Conservation (phyloP, 2,797 vertebrate genomes). For the Knipowitschia caucasica region DNA sequence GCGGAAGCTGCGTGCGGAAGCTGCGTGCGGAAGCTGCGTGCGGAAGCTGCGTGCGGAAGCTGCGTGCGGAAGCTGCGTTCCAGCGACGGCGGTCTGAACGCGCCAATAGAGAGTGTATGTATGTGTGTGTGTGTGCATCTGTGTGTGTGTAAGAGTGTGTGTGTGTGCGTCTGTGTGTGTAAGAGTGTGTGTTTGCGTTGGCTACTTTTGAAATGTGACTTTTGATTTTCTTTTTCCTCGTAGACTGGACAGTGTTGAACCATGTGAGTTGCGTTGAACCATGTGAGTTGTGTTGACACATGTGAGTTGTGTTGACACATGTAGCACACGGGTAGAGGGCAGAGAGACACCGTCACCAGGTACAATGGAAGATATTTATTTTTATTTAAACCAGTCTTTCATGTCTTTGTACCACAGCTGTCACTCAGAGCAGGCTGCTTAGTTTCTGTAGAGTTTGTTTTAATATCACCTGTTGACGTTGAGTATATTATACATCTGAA, state of each 20-base stretch:
- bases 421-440: background rate
- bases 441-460: slow-evolving; percentile 1
- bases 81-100: too few species aligned
- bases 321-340: slow-evolving; percentile 1
- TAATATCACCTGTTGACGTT: slow-evolving; percentile 1
- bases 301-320: background rate
- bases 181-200: background rate
- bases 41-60: too few species aligned
- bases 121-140: too few species aligned
- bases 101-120: too few species aligned
- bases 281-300: background rate
- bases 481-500: slow-evolving; percentile 7
- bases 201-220: background rate
- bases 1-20: too few species aligned
- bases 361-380: background rate
- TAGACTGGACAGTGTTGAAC: background rate
- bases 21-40: too few species aligned
- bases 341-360: background rate
- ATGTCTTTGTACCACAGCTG: slow-evolving; percentile 1
- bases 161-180: too few species aligned
- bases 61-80: too few species aligned
- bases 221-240: background rate
- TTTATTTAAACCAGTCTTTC: background rate
- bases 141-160: too few species aligned
- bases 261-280: background rate